These are phyloP conservation scores for Liparis tanakae DNA, from an alignment of 2,797 vertebrate species.

Conservation along the genomic window DNA sequence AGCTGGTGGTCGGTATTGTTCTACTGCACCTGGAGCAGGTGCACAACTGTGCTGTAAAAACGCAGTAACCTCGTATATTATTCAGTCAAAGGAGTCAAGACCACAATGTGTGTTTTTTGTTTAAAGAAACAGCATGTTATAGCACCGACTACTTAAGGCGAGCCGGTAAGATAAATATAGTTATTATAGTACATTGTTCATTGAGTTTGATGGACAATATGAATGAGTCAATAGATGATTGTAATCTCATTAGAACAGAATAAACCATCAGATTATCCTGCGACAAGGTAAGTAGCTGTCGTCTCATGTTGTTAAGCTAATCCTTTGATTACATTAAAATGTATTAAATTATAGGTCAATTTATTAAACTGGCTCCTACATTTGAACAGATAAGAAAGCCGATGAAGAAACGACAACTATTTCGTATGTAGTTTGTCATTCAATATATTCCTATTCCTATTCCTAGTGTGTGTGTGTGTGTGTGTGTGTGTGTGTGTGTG, in stretches of 20 bases:
- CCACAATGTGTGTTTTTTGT: neutral
- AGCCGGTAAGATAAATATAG: neutral
- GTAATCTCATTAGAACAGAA: neutral
- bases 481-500: too few species aligned
- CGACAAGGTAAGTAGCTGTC: constrained; percentile 5
- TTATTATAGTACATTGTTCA: neutral
- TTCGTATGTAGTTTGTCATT: neutral
- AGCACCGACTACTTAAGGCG: neutral
- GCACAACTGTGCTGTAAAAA: neutral
- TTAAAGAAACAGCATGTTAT: neutral
- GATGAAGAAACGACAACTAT: neutral
- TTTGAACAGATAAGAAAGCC: neutral
- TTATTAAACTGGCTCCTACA: neutral
- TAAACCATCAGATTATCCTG: neutral
- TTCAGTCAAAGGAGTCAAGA: neutral
- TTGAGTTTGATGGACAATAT: neutral
- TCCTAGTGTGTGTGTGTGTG: too few species aligned
- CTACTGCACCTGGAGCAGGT: neutral
- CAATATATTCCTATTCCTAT: neutral
- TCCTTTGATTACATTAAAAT: constrained; percentile 1
- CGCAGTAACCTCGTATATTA: neutral
- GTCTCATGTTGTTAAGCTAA: neutral
- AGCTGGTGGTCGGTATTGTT: neutral
- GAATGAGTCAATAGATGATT: neutral
- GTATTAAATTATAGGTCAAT: neutral